phyloP scores from a whole-genome alignment of 2,113 vertebrate species.

The Engraulis encrasicolus region DNA sequence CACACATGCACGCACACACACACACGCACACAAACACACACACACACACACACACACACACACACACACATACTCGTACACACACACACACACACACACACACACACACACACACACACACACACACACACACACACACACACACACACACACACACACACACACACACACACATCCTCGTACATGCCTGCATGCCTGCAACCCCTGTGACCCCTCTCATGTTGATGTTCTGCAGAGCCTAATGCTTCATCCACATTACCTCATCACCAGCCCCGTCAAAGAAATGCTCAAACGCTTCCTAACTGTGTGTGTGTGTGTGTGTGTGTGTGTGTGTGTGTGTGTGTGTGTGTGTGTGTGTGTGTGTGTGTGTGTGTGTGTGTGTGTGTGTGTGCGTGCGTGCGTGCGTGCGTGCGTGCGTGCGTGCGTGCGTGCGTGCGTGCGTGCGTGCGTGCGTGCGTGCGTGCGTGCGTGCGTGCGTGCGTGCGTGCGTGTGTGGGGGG shows the following conservation, averaged over 20 bases:
- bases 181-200: background rate
- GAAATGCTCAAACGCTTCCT: background rate
- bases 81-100: too few species aligned
- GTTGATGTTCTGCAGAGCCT: background rate
- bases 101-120: background rate
- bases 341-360: background rate
- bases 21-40: too few species aligned
- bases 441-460: slow-evolving; percentile 23
- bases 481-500: background rate
- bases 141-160: too few species aligned
- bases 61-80: too few species aligned
- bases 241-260: background rate
- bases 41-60: too few species aligned
- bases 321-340: background rate
- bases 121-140: background rate
- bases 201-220: background rate
- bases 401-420: slow-evolving; percentile 32
- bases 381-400: background rate
- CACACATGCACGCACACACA: background rate
- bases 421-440: slow-evolving; percentile 25
- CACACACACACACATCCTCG: too few species aligned
- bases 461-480: slow-evolving; percentile 2
- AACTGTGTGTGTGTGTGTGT: background rate
- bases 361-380: background rate
- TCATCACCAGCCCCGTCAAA: background rate